Base-by-base conservation (phyloP, 2,888 invertebrate species). In the Hipparchia semele region DNA sequence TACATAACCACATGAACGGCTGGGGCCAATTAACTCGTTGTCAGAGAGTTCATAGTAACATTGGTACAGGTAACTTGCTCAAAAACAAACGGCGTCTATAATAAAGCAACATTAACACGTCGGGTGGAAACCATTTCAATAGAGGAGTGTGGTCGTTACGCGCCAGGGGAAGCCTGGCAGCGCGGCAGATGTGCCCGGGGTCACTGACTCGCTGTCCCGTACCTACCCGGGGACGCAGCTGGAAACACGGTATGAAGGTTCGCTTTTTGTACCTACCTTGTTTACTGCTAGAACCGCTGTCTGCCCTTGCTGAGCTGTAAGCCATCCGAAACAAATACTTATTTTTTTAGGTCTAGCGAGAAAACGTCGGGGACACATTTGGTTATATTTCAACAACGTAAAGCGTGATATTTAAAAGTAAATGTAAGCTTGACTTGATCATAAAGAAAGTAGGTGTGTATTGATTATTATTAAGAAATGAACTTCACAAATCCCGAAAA, bases 141-240 rank as follows among this genome's bases (percentile, higher is more conserved):
- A 81, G 83, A 83, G 7, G 51, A 86, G 86, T 84, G 84, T 85
- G 80, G 81, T 84, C 79, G 83, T 84, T 83, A 85, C 81, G 85
- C 86, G 86, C 85, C 84, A 85, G 84, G 83, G 82, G 86, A 84
- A 85, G 84, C 81, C 86, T 74, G 79, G 76, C 78, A 76, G 83
- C 78, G 80, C 86, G 87, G 90, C 90, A 90, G 90, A 89, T 89
- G 90, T 84, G 85, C 80, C 78, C 81, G 87, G 84, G 90, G 91
- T 91, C 91, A 90, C 85, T 89, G 91, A 65, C 64, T 46, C 13
- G 23, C 62, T 49, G 62, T 33, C 51, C 6, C 33, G 65, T 65
- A 65, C 64, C 64, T 88, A 83, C 91, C 81, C 89, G 84, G 81
- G 73, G 80, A 78, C 86, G 87, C 89, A 88, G 89, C 89, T 90